These are phyloP conservation scores for Notechis scutatus DNA, from an alignment of 2,113 vertebrate species.

Conservation along the genomic window DNA sequence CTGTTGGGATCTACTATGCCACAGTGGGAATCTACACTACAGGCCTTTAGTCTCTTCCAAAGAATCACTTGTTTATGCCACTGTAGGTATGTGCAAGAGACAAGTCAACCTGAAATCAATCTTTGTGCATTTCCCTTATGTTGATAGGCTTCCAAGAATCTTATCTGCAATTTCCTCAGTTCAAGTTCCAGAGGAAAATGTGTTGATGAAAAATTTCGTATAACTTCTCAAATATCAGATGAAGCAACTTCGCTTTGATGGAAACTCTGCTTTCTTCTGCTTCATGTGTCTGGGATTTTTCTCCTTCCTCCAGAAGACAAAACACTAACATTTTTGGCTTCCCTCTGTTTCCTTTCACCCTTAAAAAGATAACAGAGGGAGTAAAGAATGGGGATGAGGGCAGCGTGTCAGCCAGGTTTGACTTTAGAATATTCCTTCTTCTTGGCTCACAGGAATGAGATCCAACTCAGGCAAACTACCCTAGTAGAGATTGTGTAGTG, in stretches of 20 bases:
- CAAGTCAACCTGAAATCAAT: neutral
- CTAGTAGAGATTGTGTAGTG: neutral
- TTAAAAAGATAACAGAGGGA: neutral
- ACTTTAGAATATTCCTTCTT: neutral
- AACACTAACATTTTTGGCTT: neutral
- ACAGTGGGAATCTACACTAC: neutral
- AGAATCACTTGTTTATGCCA: neutral
- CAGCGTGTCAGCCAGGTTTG: neutral
- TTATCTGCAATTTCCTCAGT: neutral
- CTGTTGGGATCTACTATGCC: neutral
- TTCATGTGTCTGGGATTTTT: neutral
- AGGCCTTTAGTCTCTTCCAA: neutral
- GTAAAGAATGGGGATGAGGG: neutral
- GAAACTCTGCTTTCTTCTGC: neutral
- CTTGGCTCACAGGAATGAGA: neutral
- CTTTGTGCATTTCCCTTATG: neutral
- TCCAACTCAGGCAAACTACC: neutral
- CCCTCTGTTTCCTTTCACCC: neutral
- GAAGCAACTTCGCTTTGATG: neutral
- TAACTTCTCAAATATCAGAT: neutral
- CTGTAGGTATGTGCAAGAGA: neutral
- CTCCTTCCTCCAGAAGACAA: neutral
- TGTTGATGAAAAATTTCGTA: neutral
- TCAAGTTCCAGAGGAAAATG: neutral
- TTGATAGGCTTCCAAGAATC: neutral